Evolutionary conservation across 1,140 invertebrate species (phyloP), one percentile per base, ranked within the genome.

Genomic region (Apis laboriosa): DNA sequence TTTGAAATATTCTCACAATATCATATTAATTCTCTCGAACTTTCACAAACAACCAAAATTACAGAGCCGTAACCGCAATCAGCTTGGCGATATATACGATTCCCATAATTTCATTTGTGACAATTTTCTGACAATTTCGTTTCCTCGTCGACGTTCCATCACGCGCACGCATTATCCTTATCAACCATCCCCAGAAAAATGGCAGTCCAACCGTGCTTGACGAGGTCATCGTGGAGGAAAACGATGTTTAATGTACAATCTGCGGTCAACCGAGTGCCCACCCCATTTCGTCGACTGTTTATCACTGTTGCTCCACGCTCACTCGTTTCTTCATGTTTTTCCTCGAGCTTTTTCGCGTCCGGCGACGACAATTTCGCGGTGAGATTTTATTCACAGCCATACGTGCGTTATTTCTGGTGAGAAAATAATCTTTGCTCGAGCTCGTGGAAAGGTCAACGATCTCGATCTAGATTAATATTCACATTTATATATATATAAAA

Each of bases 251-350:
- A 19, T 70, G 21, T 70, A 58, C 51, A 82, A 43, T 55, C 72
- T 53, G 82, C 75, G 82, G 83, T 86, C 83, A 76, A 34, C 53
- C 63, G 73, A 77, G 72, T 58, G 49, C 76, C 53, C 34, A 56
- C 63, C 34, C 85, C 71, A 86, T 86, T 77, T 83, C 68, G 84
- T 53, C 67, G 63, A 86, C 85, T 70, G 85, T 72, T 83, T 83
- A 73, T 67, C 85, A 53, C 49, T 24, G 64, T 64, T 55, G 21
- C 77, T 73, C 72, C 75, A 24, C 0, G 56, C 80, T 53, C 63
- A 63, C 34, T 7, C 34, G 4, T 43, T 80, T 71, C 58, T 60
- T 78, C 76, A 12, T 51, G 80, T 81, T 78, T 76, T 84, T 87
- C 77, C 71, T 60, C 55, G 61, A 15, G 34, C 5, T 43, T 63